Percentiles rank a stretch among this genome's conserved stretches.
Evolutionary conservation across 2,797 vertebrate species (phyloP).

Genomic region (Manis pentadactyla): DNA sequence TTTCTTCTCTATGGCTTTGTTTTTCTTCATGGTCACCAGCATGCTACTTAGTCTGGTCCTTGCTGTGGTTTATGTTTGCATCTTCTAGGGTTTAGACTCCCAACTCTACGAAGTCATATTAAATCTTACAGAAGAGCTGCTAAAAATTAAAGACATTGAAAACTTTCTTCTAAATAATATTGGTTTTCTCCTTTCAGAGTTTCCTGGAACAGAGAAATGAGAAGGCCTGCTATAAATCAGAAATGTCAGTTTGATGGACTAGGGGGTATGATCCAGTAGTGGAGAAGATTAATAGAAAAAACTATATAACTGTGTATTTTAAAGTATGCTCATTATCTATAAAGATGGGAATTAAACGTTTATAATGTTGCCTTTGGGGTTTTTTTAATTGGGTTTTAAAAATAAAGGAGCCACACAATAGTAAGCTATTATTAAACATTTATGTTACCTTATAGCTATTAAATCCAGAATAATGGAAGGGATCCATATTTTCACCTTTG

Average conservation of each 20-base stretch:
- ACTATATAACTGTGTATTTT: neutral
- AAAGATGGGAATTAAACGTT: slow-evolving; percentile 23
- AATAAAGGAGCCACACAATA: slow-evolving; percentile 12
- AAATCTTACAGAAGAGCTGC: neutral
- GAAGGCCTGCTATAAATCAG: neutral
- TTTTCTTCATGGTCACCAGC: neutral
- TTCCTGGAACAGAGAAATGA: slow-evolving; percentile 12
- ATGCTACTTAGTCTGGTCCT: neutral
- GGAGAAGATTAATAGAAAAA: neutral
- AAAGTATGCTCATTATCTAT: neutral
- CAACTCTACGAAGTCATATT: neutral
- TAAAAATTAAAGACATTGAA: neutral
- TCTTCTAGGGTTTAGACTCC: neutral
- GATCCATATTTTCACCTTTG: neutral
- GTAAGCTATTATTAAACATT: slow-evolving; percentile 24
- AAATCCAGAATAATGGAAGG: slow-evolving; percentile 20
- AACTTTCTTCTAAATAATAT: neutral
- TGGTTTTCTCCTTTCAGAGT: neutral
- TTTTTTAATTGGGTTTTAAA: slow-evolving; percentile 39
- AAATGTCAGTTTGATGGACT: neutral
- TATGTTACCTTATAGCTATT: neutral
- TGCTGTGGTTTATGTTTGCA: neutral
- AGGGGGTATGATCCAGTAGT: neutral
- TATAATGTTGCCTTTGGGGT: neutral
- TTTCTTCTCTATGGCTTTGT: neutral